Percentiles rank a stretch among this genome's conserved stretches.
phyloP scores from a whole-genome alignment of 2,888 invertebrate genomes.

The Cephus rjabovi region DNA sequence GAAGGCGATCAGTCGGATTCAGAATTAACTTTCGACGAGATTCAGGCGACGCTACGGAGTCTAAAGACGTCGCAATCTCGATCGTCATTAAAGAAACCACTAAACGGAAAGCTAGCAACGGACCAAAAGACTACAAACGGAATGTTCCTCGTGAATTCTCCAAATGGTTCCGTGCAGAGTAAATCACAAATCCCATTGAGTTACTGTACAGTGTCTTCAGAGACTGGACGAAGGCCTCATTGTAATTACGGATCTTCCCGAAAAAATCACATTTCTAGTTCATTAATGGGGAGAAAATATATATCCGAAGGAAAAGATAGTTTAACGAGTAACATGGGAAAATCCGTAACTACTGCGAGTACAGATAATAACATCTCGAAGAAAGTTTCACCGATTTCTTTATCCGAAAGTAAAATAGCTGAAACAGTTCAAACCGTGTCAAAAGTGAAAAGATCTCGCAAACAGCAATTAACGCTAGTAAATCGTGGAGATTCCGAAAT shows the following conservation, averaged over 20 bases:
- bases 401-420: conserved; percentile 23
- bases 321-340: background rate
- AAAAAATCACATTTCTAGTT: conserved; percentile 20
- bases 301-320: background rate
- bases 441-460: conserved; percentile 57
- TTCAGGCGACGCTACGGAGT: conserved; percentile 48
- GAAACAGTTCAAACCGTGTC: conserved; percentile 9
- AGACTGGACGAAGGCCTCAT: background rate
- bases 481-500: conserved; percentile 63
- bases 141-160: background rate
- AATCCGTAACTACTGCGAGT: conserved; percentile 14
- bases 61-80: conserved; percentile 26
- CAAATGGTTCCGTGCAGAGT: background rate
- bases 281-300: conserved; percentile 19
- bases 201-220: background rate
- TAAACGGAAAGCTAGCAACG: conserved; percentile 13
- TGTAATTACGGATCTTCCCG: conserved; percentile 2
- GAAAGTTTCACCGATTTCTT: conserved; percentile 16
- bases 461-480: conserved; percentile 60
- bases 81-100: background rate
- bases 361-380: background rate
- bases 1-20: conserved; percentile 56
- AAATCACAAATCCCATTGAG: background rate
- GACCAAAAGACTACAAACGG: conserved; percentile 18
- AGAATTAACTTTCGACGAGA: conserved; percentile 61